phyloP scores from a whole-genome alignment of 2,113 vertebrate genomes.

The Symphodus melops region DNA sequence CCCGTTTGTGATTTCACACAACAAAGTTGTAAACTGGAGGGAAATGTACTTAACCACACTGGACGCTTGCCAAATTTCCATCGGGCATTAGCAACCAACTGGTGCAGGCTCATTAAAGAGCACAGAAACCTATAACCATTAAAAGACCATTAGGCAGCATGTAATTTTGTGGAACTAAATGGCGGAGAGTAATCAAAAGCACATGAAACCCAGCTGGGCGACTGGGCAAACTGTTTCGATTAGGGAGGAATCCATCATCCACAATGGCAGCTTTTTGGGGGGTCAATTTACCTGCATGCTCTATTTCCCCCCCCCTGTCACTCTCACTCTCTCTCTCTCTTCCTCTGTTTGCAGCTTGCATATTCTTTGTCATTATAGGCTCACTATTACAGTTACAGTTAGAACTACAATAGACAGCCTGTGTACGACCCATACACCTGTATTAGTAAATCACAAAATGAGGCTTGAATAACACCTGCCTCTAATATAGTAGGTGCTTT shows the following conservation, averaged over 20 bases:
- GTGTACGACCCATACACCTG: slow-evolving; percentile 3
- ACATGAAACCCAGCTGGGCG: slow-evolving; percentile 99
- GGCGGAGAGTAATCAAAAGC: slow-evolving; percentile 99
- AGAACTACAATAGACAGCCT: background rate
- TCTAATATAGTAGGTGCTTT: background rate
- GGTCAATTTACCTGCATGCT: slow-evolving; percentile 89
- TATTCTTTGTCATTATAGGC: slow-evolving; percentile 39
- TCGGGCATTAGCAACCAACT: slow-evolving; percentile 98
- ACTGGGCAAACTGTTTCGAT: slow-evolving; percentile 97
- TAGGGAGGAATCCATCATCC: slow-evolving; percentile 96
- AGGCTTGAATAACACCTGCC: background rate
- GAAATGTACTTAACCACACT: slow-evolving; percentile 86
- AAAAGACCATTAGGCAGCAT: slow-evolving; percentile 99
- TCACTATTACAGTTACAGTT: slow-evolving; percentile 43
- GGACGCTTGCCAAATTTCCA: slow-evolving; percentile 94
- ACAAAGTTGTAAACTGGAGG: slow-evolving; percentile 88
- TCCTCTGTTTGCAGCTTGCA: slow-evolving; percentile 38
- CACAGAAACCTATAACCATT: slow-evolving; percentile 99
- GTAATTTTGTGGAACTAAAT: slow-evolving; percentile 99
- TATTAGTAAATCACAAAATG: slow-evolving; percentile 12
- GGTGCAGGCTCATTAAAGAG: slow-evolving; percentile 98
- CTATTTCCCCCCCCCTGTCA: slow-evolving; percentile 65
- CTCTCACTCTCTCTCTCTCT: slow-evolving; percentile 73
- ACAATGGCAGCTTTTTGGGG: slow-evolving; percentile 91
- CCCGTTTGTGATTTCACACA: slow-evolving; percentile 85